Base-by-base conservation (phyloP, 1,140 invertebrate species). In the Drosophila funebris region DNA sequence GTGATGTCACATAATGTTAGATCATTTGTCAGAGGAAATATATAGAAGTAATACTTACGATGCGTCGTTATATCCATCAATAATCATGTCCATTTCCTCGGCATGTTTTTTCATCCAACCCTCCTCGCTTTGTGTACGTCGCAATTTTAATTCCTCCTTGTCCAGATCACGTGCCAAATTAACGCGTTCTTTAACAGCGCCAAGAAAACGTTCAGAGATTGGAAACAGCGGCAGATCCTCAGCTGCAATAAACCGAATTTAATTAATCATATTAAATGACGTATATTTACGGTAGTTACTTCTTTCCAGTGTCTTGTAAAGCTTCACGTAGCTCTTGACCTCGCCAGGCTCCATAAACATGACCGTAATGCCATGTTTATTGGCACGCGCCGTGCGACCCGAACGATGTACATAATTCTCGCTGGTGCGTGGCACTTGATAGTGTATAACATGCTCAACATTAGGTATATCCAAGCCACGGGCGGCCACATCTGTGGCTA, bases 401-500 rank as follows among this genome's bases (percentile, higher is more conserved):
- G 97, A 99, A 54, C 99, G 93, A 92, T 99, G 99, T 0, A 99
- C 95, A 92, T 99, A 99, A 91, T 95, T 96, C 93, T 99, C 98
- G 27, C 97, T 96, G 13, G 98, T 99, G 82, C 95, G 94, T 0
- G 99, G 98, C 5, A 91, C 90, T 93, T 99, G 98, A 93, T 99
- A 99, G 92, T 99, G 99, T 79, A 99, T 95, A 3, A 99, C 98
- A 92, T 99, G 97, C 75, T 99, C 94, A 2, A 99, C 95, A 87
- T 96, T 94, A 4, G 97, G 96, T 90, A 99, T 99, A 92, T 99
- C 99, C 22, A 99, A 92, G 39, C 99, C 99, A 70, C 99, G 93
- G 0, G 99, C 98, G 9, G 98, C 99, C 13, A 99, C 98, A 93
- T 99, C 99, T 0, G 98, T 99, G 0, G 99, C 97, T 62, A 99